Percentiles rank a stretch among this genome's conserved stretches.
Conservation (phyloP, 2,888 invertebrate genomes). For the Apotomis turbidana region DNA sequence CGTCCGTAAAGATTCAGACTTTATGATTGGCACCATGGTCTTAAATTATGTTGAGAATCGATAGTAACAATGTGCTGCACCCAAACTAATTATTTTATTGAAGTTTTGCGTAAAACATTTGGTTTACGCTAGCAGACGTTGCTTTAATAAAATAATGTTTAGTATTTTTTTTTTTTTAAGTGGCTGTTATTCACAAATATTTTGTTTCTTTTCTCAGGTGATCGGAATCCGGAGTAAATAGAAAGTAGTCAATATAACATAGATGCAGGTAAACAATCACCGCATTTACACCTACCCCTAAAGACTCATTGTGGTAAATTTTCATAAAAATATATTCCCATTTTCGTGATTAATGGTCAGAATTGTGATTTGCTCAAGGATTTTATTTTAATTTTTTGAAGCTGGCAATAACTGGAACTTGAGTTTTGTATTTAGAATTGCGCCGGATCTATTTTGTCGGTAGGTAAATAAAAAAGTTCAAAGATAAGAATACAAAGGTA, state of each 20-base stretch:
- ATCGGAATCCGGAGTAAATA: slow-evolving; percentile 32
- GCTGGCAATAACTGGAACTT: slow-evolving; percentile 47
- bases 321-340: slow-evolving; percentile 33
- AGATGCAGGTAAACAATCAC: slow-evolving; percentile 49
- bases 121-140: no score
- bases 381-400: slow-evolving; percentile 35
- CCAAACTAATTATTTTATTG: no score
- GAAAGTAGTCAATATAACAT: slow-evolving; percentile 60
- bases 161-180: not conserved
- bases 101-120: no score
- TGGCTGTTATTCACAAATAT: not conserved
- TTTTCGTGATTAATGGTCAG: slow-evolving; percentile 20
- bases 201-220: slow-evolving; percentile 42
- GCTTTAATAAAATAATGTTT: no score
- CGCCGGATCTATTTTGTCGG: not conserved
- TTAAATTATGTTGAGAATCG: no score
- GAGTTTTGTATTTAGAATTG: slow-evolving; percentile 28
- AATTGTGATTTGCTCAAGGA: slow-evolving; percentile 51
- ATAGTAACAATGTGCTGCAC: no score
- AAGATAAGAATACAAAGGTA: not conserved
- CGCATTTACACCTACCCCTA: slow-evolving; percentile 42
- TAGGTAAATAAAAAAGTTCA: not conserved
- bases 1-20: no score
- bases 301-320: slow-evolving; percentile 23
- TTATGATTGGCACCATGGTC: no score